Conservation (phyloP, 1,140 invertebrate genomes). For the Helicoverpa zea region DNA sequence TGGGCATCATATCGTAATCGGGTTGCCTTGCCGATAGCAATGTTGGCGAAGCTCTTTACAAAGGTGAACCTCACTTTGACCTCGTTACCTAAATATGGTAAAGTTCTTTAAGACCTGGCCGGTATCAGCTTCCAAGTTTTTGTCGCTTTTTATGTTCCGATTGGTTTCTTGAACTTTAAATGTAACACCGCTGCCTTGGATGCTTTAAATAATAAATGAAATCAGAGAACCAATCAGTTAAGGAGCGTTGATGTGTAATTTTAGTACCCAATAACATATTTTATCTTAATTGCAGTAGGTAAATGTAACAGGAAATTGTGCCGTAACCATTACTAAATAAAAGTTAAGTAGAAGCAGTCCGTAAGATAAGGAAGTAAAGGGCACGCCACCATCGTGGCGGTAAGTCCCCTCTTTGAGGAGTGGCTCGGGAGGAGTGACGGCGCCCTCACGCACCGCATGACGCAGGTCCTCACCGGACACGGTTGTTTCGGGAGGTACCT, state of each 20-base stretch:
- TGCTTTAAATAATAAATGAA: constrained; percentile 9
- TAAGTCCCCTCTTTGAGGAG: no score
- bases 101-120: constrained; percentile 73
- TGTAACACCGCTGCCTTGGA: constrained; percentile 11
- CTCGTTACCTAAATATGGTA: constrained; percentile 82
- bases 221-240: no score
- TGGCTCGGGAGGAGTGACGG: no score
- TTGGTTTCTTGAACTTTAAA: constrained; percentile 38
- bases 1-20: constrained; percentile 74
- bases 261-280: no score
- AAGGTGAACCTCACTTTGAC: constrained; percentile 73
- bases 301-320: neutral
- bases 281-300: no score
- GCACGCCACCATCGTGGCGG: no score
- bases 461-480: no score
- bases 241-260: no score
- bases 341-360: neutral
- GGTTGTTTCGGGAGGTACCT: no score
- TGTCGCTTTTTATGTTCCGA: constrained; percentile 18
- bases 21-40: constrained; percentile 67
- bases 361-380: neutral
- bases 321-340: neutral
- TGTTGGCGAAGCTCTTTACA: constrained; percentile 68
- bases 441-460: no score
- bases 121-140: constrained; percentile 25